These are phyloP conservation scores for Cygnus buccinator DNA, from an alignment of 2,113 vertebrate species.

Conservation along the genomic window DNA sequence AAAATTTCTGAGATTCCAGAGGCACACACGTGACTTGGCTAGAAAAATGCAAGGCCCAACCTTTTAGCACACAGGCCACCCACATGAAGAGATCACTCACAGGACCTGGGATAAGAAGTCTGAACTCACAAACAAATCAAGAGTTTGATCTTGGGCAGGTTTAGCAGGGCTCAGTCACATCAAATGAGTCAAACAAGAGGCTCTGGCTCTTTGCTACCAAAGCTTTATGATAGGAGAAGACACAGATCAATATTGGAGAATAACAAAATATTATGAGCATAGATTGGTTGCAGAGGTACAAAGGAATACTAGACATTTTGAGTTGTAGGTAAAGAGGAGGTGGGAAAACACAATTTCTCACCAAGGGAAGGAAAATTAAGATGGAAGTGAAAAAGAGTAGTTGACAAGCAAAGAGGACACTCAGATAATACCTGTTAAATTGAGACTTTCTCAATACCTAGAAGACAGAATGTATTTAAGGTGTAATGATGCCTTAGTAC, in stretches of 20 bases:
- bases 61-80: slow-evolving; percentile 52
- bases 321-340: not conserved
- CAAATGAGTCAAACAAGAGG: not conserved
- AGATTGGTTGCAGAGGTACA: not conserved
- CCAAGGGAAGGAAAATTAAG: not conserved
- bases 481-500: not conserved
- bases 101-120: slow-evolving; percentile 38
- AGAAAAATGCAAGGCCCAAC: slow-evolving; percentile 50
- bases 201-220: not conserved
- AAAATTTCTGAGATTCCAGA: slow-evolving; percentile 69
- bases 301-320: not conserved
- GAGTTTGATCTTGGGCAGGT: slow-evolving; percentile 19
- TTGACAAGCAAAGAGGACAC: not conserved
- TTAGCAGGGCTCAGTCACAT: slow-evolving; percentile 22
- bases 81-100: slow-evolving; percentile 41
- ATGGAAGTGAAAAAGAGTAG: not conserved
- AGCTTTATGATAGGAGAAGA: not conserved
- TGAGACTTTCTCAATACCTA: not conserved
- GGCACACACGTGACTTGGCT: slow-evolving; percentile 45
- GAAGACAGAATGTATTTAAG: not conserved
- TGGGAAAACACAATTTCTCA: not conserved
- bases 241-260: not conserved
- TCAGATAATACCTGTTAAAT: not conserved
- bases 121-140: slow-evolving; percentile 48
- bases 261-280: not conserved